A percentile compares a stretch with the other conserved stretches of the same genome.
Evolutionary conservation across 2,113 vertebrate species (phyloP).

Genomic region (Phrynocephalus versicolor): DNA sequence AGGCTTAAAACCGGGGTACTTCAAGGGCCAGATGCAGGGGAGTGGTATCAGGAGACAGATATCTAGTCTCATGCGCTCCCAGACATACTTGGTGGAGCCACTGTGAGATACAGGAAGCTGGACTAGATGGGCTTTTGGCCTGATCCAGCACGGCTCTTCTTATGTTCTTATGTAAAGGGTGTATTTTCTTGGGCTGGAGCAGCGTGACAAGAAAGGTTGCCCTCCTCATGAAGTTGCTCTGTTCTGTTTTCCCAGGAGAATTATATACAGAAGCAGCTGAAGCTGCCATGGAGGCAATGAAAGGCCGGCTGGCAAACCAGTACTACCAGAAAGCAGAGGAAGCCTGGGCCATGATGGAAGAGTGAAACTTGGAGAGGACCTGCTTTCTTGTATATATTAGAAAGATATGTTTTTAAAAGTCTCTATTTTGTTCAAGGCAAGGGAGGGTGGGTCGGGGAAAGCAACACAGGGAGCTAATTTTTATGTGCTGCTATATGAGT

Average conservation of each 20-base stretch:
- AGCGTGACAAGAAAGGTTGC: background rate
- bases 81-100: too few species aligned
- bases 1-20: too few species aligned
- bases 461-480: constrained; percentile 37
- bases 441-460: background rate
- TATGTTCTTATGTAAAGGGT: too few species aligned
- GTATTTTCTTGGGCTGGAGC: constrained; percentile 9
- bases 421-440: constrained; percentile 24
- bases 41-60: too few species aligned
- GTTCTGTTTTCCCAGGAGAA: constrained; percentile 79
- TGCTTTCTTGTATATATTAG: constrained; percentile 29
- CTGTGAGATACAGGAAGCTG: too few species aligned
- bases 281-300: constrained; percentile 93
- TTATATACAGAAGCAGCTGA: constrained; percentile 94
- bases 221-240: background rate
- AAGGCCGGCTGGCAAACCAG: constrained; percentile 91
- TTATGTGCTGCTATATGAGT: constrained; percentile 52
- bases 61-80: too few species aligned
- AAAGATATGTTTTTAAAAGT: constrained; percentile 2
- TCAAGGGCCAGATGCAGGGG: too few species aligned
- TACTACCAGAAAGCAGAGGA: constrained; percentile 97
- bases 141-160: too few species aligned
- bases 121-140: too few species aligned
- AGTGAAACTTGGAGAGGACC: constrained; percentile 53
- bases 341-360: constrained; percentile 92